Evolutionary conservation across 1,140 invertebrate genomes (phyloP), one percentile per base, ranked within the genome.

Genomic region (Heliothis subflexa): DNA sequence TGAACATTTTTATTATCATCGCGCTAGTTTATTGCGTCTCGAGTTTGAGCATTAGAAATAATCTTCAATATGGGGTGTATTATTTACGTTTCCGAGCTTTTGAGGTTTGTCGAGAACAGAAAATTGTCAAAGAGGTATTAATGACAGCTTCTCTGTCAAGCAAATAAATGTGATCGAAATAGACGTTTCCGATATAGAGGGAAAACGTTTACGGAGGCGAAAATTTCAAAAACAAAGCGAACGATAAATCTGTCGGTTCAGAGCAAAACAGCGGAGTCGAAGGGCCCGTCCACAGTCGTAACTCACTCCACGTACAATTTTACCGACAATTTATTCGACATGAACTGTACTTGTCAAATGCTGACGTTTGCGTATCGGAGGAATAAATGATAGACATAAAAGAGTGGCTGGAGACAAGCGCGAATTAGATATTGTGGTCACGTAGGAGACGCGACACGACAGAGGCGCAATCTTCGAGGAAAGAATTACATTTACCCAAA

Each of bases 401-500:
- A 84, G 83, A 87, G 89, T 88, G 86, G 88, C 86, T 85, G 86
- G 79, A 93, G 89, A 91, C 91, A 93, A 89, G 84, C 80, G 79
- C 21, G 81, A 10, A 81, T 88, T 90, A 80, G 81, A 87, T 88
- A 94, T 94, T 91, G 87, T 88, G 90, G 89, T 93, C 93, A 94
- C 93, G 93, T 93, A 88, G 72, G 25, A 83, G 81, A 85, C 83
- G 85, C 88, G 88, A 89, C 86, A 89, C 85, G 75, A 84, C 84
- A 80, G 88, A 91, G 90, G 91, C 92, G 88, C 91, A 93, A 94
- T 94, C 91, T 93, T 89, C 86, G 79, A 85, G 62, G 85, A 90
- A 90, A 92, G 90, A 93, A 94, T 93, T 93, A 94, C 91, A 92
- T 94, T 93, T 92, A 92, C 91, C 88, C 85, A 89, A 88, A 90